A percentile compares a stretch with the other conserved stretches of the same genome.
phyloP scores from a whole-genome alignment of 2,888 invertebrate species.

The Spisula solida region DNA sequence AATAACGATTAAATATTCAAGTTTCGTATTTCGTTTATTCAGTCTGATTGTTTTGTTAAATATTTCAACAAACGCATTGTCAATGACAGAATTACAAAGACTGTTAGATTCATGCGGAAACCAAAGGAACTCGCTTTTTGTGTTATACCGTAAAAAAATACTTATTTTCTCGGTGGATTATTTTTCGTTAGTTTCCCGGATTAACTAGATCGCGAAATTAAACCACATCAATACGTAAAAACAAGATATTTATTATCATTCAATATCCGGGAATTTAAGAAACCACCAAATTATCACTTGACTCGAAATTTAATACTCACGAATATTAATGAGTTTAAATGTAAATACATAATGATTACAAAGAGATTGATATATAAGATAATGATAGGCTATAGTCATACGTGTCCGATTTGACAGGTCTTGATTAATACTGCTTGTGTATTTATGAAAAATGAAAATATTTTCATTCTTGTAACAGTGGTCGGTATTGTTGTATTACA shows the following conservation, averaged over 20 bases:
- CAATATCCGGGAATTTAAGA: too few relatives aligned
- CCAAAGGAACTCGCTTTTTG: too few relatives aligned
- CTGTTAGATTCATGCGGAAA: not conserved
- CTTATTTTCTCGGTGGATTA: too few relatives aligned
- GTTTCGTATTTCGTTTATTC: not conserved
- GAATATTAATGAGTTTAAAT: not conserved
- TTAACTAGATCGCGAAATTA: too few relatives aligned
- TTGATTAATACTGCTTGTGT: not conserved
- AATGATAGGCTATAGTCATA: not conserved
- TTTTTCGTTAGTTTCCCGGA: too few relatives aligned
- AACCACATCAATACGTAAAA: too few relatives aligned
- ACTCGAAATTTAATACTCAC: too few relatives aligned
- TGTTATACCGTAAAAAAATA: too few relatives aligned
- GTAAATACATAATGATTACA: not conserved
- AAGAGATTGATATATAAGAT: not conserved
- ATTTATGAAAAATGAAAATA: not conserved
- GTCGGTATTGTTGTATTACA: not conserved
- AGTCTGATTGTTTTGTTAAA: not conserved
- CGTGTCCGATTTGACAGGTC: conserved; percentile 5
- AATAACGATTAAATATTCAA: not conserved
- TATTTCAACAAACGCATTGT: not conserved
- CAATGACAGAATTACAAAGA: not conserved
- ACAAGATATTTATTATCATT: too few relatives aligned
- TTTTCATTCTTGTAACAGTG: not conserved
- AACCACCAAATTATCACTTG: too few relatives aligned